Base-by-base conservation (phyloP, 1,140 invertebrate species). In the Antheraea mylitta region DNA sequence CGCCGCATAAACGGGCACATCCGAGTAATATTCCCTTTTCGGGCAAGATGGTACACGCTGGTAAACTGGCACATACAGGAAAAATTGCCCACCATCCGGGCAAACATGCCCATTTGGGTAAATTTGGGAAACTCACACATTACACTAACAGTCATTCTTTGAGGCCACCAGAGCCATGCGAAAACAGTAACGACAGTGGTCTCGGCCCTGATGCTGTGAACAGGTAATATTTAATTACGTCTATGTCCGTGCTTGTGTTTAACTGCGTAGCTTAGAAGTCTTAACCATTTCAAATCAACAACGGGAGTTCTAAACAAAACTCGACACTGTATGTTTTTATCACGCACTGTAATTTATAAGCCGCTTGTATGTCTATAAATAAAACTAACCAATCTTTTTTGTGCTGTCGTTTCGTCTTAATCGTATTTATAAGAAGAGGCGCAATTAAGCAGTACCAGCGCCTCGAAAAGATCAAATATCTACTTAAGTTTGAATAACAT, bases 181-280 rank as follows among this genome's bases (percentile, higher is more conserved):
- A 97, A 86, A 97, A 96, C 91, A 97, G 96, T 38, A 97, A 97
- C 91, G 96, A 97, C 83, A 97, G 96, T 71, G 96, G 96, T 19
- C 93, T 97, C 64, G 96, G 96, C 30, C 96, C 96, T 64, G 96
- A 96, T 80, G 94, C 96, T 67, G 78, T 85, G 58, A 83, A 87
- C 83, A 88, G 90, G 86, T 90, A 80, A 86, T 61, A 22, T 61
- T 61, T 8, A 30, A 7, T 61, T 61, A 36, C 13, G 60, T 61
- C 11, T 61, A 13, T 61, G 19, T 61, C 19, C 13, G 60, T 36
- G 60, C 60, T 61, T 36, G 13, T 22, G 60, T 61, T 7, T 22
- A 22, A 61, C 60, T 22, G 18, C 11, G 30, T 19, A 36, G 22
- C 60, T 16, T 61, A 13, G 19, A 16, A 9, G 19, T 10, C 10